Conservation (phyloP, 2,113 vertebrate genomes). For the Riparia riparia region DNA sequence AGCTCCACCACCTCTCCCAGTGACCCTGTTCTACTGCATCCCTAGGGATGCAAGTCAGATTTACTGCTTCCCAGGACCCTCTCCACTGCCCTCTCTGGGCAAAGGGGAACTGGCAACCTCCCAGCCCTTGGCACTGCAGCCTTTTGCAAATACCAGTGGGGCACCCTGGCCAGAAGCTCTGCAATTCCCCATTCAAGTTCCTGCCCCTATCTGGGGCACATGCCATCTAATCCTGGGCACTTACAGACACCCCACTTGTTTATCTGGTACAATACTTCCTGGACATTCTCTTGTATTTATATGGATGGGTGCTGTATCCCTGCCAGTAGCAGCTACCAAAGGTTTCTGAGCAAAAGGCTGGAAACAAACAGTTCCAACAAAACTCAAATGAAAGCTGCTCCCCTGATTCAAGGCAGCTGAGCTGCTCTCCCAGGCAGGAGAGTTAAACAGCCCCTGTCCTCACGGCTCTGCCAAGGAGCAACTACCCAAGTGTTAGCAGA, state of each 20-base stretch:
- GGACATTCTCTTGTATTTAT: background rate
- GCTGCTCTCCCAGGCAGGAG: background rate
- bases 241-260: background rate
- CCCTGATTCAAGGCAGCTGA: background rate
- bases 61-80: background rate
- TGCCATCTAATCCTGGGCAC: background rate
- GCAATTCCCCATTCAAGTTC: background rate
- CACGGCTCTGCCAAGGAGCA: background rate
- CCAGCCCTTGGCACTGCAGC: background rate
- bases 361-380: background rate
- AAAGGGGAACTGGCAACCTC: background rate
- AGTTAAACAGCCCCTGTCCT: background rate
- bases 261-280: constrained; percentile 11
- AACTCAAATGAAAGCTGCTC: background rate
- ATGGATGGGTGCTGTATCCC: background rate
- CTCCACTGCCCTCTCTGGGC: background rate
- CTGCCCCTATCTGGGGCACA: background rate
- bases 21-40: background rate
- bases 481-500: background rate
- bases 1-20: background rate
- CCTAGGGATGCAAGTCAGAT: background rate
- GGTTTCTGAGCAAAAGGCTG: background rate
- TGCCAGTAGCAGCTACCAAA: background rate
- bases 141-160: background rate
- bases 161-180: background rate